Percentiles rank a stretch among this genome's conserved stretches.
Evolutionary conservation across 2,113 vertebrate genomes (phyloP).

Genomic region (Otus sunia): DNA sequence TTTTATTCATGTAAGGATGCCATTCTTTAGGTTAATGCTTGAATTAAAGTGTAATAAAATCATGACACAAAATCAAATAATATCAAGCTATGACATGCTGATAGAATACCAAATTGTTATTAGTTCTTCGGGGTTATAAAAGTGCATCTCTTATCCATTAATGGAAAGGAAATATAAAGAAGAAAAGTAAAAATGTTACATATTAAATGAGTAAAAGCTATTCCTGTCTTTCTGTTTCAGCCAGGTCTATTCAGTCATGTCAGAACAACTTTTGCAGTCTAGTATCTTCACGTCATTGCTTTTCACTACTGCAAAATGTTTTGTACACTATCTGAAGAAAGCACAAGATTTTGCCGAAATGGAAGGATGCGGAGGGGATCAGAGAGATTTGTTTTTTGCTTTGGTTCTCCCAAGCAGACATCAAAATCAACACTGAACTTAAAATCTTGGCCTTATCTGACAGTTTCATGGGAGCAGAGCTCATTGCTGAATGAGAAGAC

Average conservation of each 20-base stretch:
- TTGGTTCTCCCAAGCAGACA: not conserved
- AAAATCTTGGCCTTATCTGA: not conserved
- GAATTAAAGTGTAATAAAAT: not conserved
- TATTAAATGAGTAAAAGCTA: not conserved
- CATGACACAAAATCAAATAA: not conserved
- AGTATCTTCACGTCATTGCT: not conserved
- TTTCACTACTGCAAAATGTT: not conserved
- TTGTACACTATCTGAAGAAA: not conserved
- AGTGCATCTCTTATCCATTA: not conserved
- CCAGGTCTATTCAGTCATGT: not conserved
- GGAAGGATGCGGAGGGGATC: not conserved
- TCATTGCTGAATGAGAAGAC: not conserved
- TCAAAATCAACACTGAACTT: not conserved
- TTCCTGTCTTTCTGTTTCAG: not conserved
- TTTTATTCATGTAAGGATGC: not conserved
- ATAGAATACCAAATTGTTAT: not conserved
- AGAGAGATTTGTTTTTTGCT: not conserved
- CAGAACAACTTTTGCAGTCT: not conserved
- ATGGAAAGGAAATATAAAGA: not conserved
- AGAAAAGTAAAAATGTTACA: not conserved
- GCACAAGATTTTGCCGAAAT: not conserved
- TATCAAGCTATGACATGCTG: not conserved
- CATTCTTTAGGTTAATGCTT: not conserved
- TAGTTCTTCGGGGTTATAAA: not conserved
- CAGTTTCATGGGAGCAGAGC: not conserved